These are phyloP conservation scores for Cotesia typhae DNA, from an alignment of 1,140 invertebrate species.

Conservation along the genomic window DNA sequence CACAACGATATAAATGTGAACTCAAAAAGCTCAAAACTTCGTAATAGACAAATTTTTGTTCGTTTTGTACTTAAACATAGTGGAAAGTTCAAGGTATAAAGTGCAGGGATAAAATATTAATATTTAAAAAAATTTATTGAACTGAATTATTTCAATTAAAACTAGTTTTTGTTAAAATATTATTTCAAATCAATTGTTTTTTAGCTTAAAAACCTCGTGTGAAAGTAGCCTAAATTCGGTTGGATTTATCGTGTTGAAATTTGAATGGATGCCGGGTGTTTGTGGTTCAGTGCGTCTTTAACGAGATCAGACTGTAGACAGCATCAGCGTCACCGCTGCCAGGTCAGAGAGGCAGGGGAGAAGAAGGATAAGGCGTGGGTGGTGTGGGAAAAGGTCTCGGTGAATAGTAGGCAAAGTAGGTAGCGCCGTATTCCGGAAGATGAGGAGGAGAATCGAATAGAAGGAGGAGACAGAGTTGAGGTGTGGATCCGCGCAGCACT, in stretches of 20 bases:
- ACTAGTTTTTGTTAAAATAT: too few relatives aligned
- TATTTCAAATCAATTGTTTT: too few relatives aligned
- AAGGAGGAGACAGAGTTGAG: slow-evolving; percentile 14
- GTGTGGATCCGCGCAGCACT: slow-evolving; percentile 9
- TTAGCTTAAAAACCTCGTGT: not conserved
- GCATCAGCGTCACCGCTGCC: not conserved
- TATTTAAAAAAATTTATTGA: too few relatives aligned
- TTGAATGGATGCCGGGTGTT: slow-evolving; percentile 62
- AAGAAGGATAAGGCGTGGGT: slow-evolving; percentile 20
- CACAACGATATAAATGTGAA: too few relatives aligned
- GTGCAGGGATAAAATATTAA: too few relatives aligned
- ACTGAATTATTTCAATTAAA: too few relatives aligned
- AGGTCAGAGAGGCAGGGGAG: not conserved
- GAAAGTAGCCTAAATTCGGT: slow-evolving; percentile 13
- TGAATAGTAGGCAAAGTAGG: too few relatives aligned
- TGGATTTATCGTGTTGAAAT: slow-evolving; percentile 45
- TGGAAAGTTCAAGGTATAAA: too few relatives aligned
- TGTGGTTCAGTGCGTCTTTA: slow-evolving; percentile 63
- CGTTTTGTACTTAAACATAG: too few relatives aligned
- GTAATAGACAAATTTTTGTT: too few relatives aligned
- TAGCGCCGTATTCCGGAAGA: not conserved
- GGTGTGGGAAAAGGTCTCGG: too few relatives aligned
- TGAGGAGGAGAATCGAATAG: not conserved
- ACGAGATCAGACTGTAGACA: slow-evolving; percentile 61
- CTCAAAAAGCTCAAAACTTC: too few relatives aligned